Evolutionary conservation across 2,797 vertebrate genomes (phyloP).

Genomic region (Anniella stebbinsi): DNA sequence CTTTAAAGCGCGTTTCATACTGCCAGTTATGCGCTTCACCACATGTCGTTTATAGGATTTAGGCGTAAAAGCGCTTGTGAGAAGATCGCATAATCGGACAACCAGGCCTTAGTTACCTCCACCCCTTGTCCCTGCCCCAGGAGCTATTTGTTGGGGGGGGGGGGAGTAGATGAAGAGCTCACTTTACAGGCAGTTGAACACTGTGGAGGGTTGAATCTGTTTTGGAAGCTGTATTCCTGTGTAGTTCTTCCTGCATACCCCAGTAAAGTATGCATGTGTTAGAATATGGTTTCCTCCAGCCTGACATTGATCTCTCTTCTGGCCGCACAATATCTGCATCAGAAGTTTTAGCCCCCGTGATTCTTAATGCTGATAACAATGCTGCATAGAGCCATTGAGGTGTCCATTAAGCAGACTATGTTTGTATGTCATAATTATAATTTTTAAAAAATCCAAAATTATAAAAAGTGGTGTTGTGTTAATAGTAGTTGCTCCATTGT

Average conservation of each 20-base stretch:
- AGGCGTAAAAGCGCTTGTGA: too few relatives aligned
- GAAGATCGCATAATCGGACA: too few relatives aligned
- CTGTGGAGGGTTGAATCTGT: not conserved
- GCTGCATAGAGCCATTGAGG: not conserved
- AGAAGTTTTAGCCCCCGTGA: not conserved
- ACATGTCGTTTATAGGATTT: too few relatives aligned
- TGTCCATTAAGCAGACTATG: not conserved
- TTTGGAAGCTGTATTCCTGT: not conserved
- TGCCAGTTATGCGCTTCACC: too few relatives aligned
- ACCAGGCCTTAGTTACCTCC: constrained; percentile 13
- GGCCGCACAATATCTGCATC: not conserved
- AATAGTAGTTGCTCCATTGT: not conserved
- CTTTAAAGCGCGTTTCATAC: too few relatives aligned
- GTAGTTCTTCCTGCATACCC: not conserved
- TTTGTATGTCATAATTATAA: not conserved
- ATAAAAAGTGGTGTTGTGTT: not conserved
- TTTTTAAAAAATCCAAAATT: not conserved
- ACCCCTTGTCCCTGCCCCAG: too few relatives aligned
- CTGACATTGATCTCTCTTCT: not conserved
- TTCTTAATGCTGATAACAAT: not conserved
- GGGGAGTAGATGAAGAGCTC: not conserved
- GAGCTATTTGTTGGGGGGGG: not conserved
- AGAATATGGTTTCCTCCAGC: not conserved
- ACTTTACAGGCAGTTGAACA: not conserved
- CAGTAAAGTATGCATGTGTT: not conserved